Percentiles rank a stretch among this genome's conserved stretches.
Conservation (phyloP, 2,113 vertebrate species). For the Dryoscopus gambensis region DNA sequence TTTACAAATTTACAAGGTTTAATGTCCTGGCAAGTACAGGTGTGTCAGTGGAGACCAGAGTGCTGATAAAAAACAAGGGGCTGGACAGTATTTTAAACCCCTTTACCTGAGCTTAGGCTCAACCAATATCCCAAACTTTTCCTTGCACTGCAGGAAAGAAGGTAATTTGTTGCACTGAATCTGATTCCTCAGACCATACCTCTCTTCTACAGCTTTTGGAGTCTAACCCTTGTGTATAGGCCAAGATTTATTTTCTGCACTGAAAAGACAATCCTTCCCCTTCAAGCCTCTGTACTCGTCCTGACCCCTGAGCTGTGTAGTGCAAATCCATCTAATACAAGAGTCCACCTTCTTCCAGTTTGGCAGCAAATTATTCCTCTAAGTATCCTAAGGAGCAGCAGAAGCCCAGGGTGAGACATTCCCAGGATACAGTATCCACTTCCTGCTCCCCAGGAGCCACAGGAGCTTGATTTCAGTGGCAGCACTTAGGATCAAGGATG, state of each 20-base stretch:
- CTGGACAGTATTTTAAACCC: not conserved
- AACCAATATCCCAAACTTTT: not conserved
- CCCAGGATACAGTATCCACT: not conserved
- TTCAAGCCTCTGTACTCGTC: not conserved
- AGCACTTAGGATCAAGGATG: not conserved
- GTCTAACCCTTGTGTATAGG: not conserved
- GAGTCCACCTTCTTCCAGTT: not conserved
- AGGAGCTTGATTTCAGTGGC: not conserved
- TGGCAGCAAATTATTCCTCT: not conserved
- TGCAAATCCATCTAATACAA: not conserved
- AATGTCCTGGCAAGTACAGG: not conserved
- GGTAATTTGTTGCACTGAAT: not conserved
- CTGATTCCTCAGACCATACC: not conserved
- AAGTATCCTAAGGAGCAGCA: not conserved
- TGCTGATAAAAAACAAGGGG: not conserved
- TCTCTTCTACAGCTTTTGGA: not conserved
- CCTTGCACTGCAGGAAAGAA: not conserved
- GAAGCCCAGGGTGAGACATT: not conserved
- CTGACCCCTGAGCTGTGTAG: not conserved
- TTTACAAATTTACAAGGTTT: not conserved
- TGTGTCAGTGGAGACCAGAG: not conserved
- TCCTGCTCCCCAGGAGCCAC: not conserved
- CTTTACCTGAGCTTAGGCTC: not conserved
- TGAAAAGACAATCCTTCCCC: not conserved
- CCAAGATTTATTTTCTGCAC: not conserved